Evolutionary conservation across 2,888 invertebrate genomes (phyloP), one percentile per base, ranked within the genome.

Genomic region (Thereva nobilitata): DNA sequence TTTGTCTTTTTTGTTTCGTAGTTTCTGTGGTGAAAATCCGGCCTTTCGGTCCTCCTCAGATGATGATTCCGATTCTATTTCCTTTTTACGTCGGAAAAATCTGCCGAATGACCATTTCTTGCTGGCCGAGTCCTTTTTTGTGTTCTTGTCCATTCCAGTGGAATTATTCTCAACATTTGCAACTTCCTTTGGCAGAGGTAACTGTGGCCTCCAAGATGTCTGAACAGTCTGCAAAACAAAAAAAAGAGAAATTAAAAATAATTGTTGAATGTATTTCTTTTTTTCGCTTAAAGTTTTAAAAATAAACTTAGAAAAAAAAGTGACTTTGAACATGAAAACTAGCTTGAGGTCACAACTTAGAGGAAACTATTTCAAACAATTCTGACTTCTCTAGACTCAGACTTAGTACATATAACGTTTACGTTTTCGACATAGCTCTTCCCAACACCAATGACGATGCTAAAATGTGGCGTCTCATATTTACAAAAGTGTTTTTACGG

Each of bases 61-160:
- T 34, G 80, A 80, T 47, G 71, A 71, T 59, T 75, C 77, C 38
- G 83, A 84, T 71, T 86, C 87, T 52, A 85, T 84, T 68, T 87
- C 86, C 79, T 90, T 91, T 80, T 89, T 89, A 76, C 89, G 85
- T 70, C 90, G 84, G 76, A 93, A 90, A 3, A 93, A 84, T 73
- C 89, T 89, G 5, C 92, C 91, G 50, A 93, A 85, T 6, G 90
- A 90, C 92, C 92, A 93, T 79, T 91, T 91, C 75, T 85, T 86
- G 69, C 49, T 72, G 73, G 56, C 68, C 74, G 73, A 68, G 73
- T 70, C 70, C 67, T 72, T 72, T 70, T 71, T 70, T 49, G 83
- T 73, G 88, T 74, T 85, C 85, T 71, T 84, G 73, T 74, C 72
- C 68, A 72, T 71, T 69, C 72, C 73, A 69, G 67, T 69, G 61